Evolutionary conservation across 2,888 invertebrate genomes (phyloP).

Genomic region (Portevinia maculata): DNA sequence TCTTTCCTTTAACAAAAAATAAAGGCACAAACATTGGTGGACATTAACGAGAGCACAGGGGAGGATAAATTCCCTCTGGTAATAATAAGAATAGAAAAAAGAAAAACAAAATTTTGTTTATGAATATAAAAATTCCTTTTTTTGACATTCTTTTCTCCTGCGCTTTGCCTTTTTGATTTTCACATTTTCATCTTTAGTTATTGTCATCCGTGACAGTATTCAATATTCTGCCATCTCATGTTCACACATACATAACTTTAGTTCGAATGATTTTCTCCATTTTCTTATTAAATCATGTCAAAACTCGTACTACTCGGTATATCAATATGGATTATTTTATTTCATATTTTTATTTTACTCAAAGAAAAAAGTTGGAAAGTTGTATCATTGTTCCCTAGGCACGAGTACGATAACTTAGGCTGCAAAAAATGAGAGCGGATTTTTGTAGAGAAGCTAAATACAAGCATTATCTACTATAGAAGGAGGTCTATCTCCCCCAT

Average conservation of each 20-base stretch:
- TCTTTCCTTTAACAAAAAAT: slow-evolving; percentile 75
- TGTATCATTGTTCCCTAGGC: not conserved
- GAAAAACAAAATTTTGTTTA: slow-evolving; percentile 53
- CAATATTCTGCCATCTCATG: slow-evolving; percentile 39
- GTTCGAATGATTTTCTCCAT: slow-evolving; percentile 1
- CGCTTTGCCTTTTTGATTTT: slow-evolving; percentile 58
- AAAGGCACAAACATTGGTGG: slow-evolving; percentile 93
- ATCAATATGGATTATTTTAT: not conserved
- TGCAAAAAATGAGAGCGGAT: too few species aligned
- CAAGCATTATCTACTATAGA: too few species aligned
- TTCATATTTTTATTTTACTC: not conserved
- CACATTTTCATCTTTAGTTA: slow-evolving; percentile 36
- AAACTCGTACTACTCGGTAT: not conserved
- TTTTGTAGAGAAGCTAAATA: too few species aligned
- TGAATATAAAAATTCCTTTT: slow-evolving; percentile 52
- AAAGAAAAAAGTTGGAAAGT: not conserved
- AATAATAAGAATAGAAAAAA: slow-evolving; percentile 82
- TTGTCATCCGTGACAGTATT: slow-evolving; percentile 24
- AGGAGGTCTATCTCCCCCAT: too few species aligned
- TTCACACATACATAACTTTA: slow-evolving; percentile 10
- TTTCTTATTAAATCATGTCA: slow-evolving; percentile 8
- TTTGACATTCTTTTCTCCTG: slow-evolving; percentile 58
- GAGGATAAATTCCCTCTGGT: slow-evolving; percentile 97
- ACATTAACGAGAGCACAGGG: slow-evolving; percentile 93
- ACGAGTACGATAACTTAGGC: too few species aligned